A percentile compares a stretch with the other conserved stretches of the same genome.
Evolutionary conservation across 2,888 invertebrate genomes (phyloP).

Genomic region (Drosophila imparisetae): DNA sequence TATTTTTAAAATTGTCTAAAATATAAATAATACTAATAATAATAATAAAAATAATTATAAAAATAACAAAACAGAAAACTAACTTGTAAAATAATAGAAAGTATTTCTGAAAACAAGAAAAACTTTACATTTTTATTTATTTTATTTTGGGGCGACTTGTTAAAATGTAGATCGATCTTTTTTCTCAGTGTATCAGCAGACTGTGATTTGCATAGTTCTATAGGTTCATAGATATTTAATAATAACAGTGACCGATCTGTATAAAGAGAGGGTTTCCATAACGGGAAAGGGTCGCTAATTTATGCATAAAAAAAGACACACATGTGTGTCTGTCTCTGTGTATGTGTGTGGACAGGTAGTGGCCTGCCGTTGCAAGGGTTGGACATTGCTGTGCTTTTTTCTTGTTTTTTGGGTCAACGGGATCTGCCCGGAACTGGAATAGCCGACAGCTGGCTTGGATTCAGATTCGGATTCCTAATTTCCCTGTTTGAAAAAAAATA

Average conservation of each 20-base stretch:
- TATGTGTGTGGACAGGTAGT: conserved; percentile 38
- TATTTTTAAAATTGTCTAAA: too few species aligned
- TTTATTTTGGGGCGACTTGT: neutral
- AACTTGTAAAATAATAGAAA: neutral
- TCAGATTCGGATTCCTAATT: conserved; percentile 1
- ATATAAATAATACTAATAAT: too few species aligned
- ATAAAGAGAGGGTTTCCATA: neutral
- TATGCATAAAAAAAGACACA: conserved; percentile 30
- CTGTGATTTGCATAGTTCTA: conserved; percentile 36
- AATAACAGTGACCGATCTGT: conserved; percentile 45
- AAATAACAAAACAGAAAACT: too few species aligned
- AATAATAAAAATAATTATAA: neutral
- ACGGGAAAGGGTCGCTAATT: conserved; percentile 32
- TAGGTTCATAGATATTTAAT: neutral
- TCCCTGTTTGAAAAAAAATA: neutral
- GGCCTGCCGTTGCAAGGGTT: conserved; percentile 39
- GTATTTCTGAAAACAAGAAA: neutral
- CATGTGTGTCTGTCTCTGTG: neutral
- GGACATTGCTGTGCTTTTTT: conserved; percentile 52
- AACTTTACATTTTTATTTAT: neutral
- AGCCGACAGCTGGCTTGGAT: conserved; percentile 41
- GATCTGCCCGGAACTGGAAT: conserved; percentile 32
- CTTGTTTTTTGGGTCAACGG: conserved; percentile 24
- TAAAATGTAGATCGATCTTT: neutral
- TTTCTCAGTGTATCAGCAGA: conserved; percentile 29